Evolutionary conservation across 2,113 vertebrate genomes (phyloP).

Genomic region (Vidua chalybeata): DNA sequence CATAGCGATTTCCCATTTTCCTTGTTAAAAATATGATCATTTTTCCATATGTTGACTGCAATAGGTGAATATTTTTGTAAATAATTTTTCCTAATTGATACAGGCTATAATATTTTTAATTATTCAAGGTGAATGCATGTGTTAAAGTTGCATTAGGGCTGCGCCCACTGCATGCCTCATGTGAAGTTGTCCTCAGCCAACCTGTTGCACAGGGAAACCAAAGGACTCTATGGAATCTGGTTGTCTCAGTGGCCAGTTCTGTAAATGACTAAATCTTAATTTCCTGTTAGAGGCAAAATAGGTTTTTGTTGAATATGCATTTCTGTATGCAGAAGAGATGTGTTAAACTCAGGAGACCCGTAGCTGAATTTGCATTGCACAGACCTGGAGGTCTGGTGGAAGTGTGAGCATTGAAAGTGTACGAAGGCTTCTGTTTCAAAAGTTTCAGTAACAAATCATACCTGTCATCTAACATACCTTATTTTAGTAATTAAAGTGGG

Average conservation of each 20-base stretch:
- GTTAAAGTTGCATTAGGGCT: constrained; percentile 16
- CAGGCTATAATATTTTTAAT: constrained; percentile 50
- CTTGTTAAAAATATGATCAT: constrained; percentile 74
- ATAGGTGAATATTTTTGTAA: constrained; percentile 72
- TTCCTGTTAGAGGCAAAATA: constrained; percentile 56
- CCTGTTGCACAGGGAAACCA: background rate
- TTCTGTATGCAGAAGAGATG: constrained; percentile 58
- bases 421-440: constrained; percentile 33
- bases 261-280: constrained; percentile 60
- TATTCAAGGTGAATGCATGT: constrained; percentile 15
- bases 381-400: constrained; percentile 54
- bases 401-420: background rate
- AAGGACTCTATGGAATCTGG: constrained; percentile 36
- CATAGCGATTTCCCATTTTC: constrained; percentile 76
- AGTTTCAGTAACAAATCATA: constrained; percentile 39
- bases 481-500: constrained; percentile 62
- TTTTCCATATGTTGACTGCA: constrained; percentile 55
- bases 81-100: constrained; percentile 71
- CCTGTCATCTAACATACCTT: constrained; percentile 48
- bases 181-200: constrained; percentile 20
- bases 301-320: constrained; percentile 53
- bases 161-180: background rate
- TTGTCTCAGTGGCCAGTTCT: constrained; percentile 29
- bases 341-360: constrained; percentile 44
- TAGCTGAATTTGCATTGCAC: constrained; percentile 57